phyloP scores from a whole-genome alignment of 2,888 invertebrate species.

The Barypeithes pellucidus region DNA sequence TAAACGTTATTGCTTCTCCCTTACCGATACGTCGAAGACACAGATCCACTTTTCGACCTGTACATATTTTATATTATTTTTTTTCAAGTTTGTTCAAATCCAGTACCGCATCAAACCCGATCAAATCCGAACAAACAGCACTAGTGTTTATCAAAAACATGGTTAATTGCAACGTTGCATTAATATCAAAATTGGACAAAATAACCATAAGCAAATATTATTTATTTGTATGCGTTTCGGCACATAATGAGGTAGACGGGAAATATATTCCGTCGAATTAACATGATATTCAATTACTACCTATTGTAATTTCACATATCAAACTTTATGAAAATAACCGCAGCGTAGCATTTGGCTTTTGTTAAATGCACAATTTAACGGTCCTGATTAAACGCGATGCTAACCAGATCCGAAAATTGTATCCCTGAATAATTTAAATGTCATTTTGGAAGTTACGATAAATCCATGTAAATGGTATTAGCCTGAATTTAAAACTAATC shows the following conservation, averaged over 20 bases:
- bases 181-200: slow-evolving; percentile 16
- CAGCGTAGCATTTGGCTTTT: slow-evolving; percentile 26
- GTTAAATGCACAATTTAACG: slow-evolving; percentile 23
- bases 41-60: too few relatives aligned
- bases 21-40: too few relatives aligned
- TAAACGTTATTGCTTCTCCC: too few relatives aligned
- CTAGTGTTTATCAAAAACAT: neutral
- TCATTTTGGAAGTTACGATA: neutral
- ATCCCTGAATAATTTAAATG: slow-evolving; percentile 5
- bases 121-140: too few relatives aligned
- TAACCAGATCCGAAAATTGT: slow-evolving; percentile 31
- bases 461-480: neutral
- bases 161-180: slow-evolving; percentile 8
- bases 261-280: slow-evolving; percentile 16
- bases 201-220: slow-evolving; percentile 9
- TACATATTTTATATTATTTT: too few relatives aligned
- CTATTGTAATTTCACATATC: slow-evolving; percentile 23
- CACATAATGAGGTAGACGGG: slow-evolving; percentile 15
- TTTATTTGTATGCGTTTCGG: slow-evolving; percentile 4
- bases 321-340: slow-evolving; percentile 24
- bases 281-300: slow-evolving; percentile 27
- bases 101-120: too few relatives aligned
- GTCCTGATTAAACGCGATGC: slow-evolving; percentile 13
- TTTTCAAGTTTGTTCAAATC: too few relatives aligned
- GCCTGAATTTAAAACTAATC: neutral